Percentiles rank a stretch among this genome's conserved stretches.
Evolutionary conservation across 2,888 invertebrate genomes (phyloP).

Genomic region (Siphlonurus alternatus): DNA sequence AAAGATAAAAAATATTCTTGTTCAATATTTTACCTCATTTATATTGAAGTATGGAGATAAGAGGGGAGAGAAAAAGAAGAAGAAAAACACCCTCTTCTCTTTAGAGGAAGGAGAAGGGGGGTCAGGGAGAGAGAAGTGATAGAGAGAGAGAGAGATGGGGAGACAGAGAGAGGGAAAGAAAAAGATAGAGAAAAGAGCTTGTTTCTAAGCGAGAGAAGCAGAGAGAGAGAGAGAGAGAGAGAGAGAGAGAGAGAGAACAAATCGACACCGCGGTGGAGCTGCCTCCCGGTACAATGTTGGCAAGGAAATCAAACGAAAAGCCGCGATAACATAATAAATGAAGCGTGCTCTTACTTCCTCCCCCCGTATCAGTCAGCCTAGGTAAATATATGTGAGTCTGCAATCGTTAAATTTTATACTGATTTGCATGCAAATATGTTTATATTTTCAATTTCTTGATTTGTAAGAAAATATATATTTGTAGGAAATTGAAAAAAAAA

Average conservation of each 20-base stretch:
- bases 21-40: background rate
- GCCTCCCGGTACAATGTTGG: constrained; percentile 24
- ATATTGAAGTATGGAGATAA: background rate
- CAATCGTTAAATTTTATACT: background rate
- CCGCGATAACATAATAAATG: constrained; percentile 32
- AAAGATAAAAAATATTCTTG: too few relatives aligned
- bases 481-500: too few relatives aligned
- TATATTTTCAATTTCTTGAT: too few relatives aligned
- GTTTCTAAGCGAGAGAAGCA: too few relatives aligned
- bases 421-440: too few relatives aligned
- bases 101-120: background rate
- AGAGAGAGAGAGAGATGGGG: background rate
- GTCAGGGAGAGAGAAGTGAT: background rate
- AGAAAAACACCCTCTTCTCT: background rate
- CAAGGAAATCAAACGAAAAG: constrained; percentile 32
- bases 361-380: constrained; percentile 4
- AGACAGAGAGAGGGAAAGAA: background rate
- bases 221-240: background rate
- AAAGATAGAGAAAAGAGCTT: background rate
- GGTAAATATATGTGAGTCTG: constrained; percentile 4
- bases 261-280: background rate
- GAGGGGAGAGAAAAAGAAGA: too few relatives aligned
- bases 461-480: too few relatives aligned
- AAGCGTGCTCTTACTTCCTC: constrained; percentile 21
- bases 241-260: background rate